Percentiles rank a stretch among this genome's conserved stretches.
These are phyloP conservation scores for Sebastes hubbsi DNA, from an alignment of 2,797 vertebrate genomes.

Conservation along the genomic window DNA sequence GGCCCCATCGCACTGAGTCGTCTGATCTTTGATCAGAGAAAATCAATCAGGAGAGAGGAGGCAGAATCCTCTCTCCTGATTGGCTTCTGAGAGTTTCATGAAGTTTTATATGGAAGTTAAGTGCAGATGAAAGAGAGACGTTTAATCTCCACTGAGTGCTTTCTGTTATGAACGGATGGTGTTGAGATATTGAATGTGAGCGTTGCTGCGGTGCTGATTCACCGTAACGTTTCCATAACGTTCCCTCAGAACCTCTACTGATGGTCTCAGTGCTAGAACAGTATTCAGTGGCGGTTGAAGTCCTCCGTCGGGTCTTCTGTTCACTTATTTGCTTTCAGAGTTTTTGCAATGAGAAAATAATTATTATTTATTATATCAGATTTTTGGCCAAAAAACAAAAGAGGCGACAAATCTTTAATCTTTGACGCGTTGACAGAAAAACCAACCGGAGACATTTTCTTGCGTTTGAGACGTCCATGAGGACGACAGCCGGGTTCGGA, in stretches of 20 bases:
- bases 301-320: neutral
- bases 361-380: neutral
- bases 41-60: constrained; percentile 12
- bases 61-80: neutral
- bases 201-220: too few relatives aligned
- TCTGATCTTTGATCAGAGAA: constrained; percentile 22
- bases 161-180: neutral
- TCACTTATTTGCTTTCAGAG: neutral
- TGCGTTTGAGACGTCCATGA: too few relatives aligned
- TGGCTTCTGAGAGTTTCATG: neutral
- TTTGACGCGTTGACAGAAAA: neutral
- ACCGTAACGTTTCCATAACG: too few relatives aligned
- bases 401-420: neutral
- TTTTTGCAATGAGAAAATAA: neutral
- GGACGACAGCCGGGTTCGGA: too few relatives aligned
- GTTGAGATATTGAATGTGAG: neutral
- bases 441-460: neutral
- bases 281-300: neutral
- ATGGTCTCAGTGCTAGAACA: neutral
- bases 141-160: neutral
- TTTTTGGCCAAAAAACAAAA: neutral
- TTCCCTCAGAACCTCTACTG: too few relatives aligned
- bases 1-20: constrained; percentile 39
- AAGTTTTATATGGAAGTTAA: neutral
- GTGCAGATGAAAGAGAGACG: neutral